A percentile compares a stretch with the other conserved stretches of the same genome.
phyloP scores from a whole-genome alignment of 2,113 vertebrate genomes.

The Cyphotilapia sp. region DNA sequence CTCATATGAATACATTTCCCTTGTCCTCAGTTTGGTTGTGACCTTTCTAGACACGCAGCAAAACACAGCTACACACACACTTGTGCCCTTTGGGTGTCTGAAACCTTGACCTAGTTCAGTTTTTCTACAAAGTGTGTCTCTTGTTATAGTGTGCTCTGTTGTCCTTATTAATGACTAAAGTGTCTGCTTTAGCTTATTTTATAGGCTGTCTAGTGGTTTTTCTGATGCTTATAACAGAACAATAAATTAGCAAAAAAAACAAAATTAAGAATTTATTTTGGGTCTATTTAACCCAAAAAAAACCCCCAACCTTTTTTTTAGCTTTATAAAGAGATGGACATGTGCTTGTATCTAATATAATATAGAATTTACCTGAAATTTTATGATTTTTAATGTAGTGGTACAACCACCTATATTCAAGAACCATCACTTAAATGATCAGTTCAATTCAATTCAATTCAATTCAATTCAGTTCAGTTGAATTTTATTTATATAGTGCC shows the following conservation, averaged over 20 bases:
- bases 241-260: neutral
- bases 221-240: neutral
- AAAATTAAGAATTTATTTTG: neutral
- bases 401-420: neutral
- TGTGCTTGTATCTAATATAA: neutral
- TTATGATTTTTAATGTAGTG: neutral
- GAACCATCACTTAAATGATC: neutral
- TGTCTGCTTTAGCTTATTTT: neutral
- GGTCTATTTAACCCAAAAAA: neutral
- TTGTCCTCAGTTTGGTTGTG: neutral
- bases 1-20: conserved; percentile 44
- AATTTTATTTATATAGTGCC: neutral
- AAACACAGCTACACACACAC: neutral
- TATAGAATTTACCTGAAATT: fast-evolving
- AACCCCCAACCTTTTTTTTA: neutral
- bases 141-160: neutral
- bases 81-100: conserved; percentile 22
- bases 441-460: neutral
- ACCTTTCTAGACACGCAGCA: conserved; percentile 20
- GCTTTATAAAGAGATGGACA: neutral
- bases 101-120: conserved; percentile 57
- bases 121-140: neutral
- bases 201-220: neutral
- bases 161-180: neutral
- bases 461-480: neutral